Evolutionary conservation across 1,140 invertebrate species (phyloP).

Genomic region (Achatina immaculata): DNA sequence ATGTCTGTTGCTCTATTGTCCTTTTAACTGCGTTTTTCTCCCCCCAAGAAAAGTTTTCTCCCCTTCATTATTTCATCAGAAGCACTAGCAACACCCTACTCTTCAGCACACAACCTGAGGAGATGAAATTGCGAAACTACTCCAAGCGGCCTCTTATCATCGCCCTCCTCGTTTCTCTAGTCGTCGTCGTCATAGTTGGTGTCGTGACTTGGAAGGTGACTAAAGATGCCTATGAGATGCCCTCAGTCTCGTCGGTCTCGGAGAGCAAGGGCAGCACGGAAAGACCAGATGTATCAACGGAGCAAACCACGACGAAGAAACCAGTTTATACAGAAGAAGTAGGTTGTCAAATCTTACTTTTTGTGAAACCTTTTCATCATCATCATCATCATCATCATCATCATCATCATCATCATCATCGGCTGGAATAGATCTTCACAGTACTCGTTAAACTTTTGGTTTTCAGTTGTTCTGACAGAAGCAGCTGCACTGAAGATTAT

Average conservation of each 20-base stretch:
- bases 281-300: background rate
- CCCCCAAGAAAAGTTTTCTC: too few species aligned
- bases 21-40: too few species aligned
- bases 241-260: background rate
- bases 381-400: too few species aligned
- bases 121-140: background rate
- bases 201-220: constrained; percentile 27
- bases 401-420: too few species aligned
- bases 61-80: too few species aligned
- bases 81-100: too few species aligned
- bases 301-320: background rate
- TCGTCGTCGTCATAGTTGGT: constrained; percentile 27
- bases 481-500: too few species aligned
- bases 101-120: background rate
- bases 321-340: background rate
- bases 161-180: background rate
- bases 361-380: background rate
- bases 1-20: too few species aligned
- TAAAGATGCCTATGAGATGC: constrained; percentile 18
- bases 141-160: constrained; percentile 4
- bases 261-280: background rate
- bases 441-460: too few species aligned
- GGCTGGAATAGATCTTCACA: too few species aligned
- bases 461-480: too few species aligned
- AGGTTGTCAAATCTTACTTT: too few species aligned